Evolutionary conservation across 2,113 vertebrate genomes (phyloP), one percentile per base, ranked within the genome.

Genomic region (Alexandromys fortis): DNA sequence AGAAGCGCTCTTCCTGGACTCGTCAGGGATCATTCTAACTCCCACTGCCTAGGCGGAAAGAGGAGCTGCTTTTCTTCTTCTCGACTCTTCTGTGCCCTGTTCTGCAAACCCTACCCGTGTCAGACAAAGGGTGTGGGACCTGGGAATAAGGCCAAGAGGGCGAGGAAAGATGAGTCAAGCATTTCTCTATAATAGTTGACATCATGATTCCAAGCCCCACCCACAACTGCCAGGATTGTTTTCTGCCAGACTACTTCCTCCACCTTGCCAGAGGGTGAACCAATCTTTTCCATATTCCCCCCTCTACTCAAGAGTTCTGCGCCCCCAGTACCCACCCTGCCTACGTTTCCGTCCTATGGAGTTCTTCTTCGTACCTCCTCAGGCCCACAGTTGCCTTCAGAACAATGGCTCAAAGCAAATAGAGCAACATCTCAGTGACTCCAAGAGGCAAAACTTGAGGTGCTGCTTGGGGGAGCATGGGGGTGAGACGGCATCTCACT

Each of bases 11-110:
- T 82, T 67, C 49, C 67, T 76, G 82, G 75, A 28, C 75, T 79
- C 75, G 85, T 73, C 76, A 97, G 90, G 94, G 68, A 73, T 19
- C 91, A 93, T 92, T 95, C 86, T 94, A 77, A 91, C 82, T 89
- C 92, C 91, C 28, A 91, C 83, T 6, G 12, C 58, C 58, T 92
- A 52, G 17, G 19, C 42, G 30, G 61, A 83, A 91, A 35, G 76
- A 38, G 75, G 35, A 61, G 58, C 8, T 75, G 58, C 67, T 72
- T 94, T 65, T 58, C 52, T 35, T 65, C 26, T 35, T 67, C 65
- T 42, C 26, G 14, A 11, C n/a, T 63, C 26, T 91, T 89, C 92
- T 73, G 19, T 58, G 58, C 81, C 61, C 52, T 92, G 86, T 77
- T 95, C 45, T 82, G 47, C 61, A 70, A 96, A 94, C 47, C 33